Conservation (phyloP, 2,113 vertebrate genomes). For the Eretmochelys imbricata region DNA sequence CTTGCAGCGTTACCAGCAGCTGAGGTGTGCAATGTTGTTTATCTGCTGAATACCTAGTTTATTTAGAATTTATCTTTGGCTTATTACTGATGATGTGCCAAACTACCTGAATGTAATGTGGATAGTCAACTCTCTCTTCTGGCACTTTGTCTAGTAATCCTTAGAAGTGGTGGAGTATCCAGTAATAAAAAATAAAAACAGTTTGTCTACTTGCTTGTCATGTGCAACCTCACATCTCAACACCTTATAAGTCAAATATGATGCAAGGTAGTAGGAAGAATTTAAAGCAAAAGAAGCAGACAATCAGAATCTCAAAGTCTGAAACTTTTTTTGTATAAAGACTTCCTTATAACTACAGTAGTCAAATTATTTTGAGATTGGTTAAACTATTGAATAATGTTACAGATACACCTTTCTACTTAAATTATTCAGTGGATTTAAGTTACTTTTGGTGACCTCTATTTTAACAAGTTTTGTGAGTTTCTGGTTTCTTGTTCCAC, state of each 20-base stretch:
- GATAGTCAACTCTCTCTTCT: not conserved
- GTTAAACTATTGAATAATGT: not conserved
- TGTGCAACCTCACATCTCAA: not conserved
- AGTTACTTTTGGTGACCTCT: not conserved
- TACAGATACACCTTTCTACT: not conserved
- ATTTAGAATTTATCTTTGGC: not conserved
- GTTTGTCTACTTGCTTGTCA: not conserved
- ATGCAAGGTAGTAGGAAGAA: not conserved
- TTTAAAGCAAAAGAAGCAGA: not conserved
- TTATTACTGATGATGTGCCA: not conserved
- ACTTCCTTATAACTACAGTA: not conserved
- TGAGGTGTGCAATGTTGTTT: not conserved
- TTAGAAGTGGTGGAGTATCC: not conserved
- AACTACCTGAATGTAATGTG: not conserved
- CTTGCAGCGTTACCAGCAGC: fast-evolving
- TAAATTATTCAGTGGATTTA: not conserved
- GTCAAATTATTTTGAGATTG: not conserved
- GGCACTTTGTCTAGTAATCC: not conserved
- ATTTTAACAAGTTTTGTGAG: not conserved
- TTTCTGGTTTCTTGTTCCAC: not conserved
- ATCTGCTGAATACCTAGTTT: not conserved
- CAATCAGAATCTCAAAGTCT: not conserved
- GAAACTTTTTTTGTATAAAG: not conserved
- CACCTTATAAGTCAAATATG: not conserved
- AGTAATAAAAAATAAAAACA: not conserved